phyloP scores from a whole-genome alignment of 2,113 vertebrate genomes.

The Aphelocoma coerulescens region DNA sequence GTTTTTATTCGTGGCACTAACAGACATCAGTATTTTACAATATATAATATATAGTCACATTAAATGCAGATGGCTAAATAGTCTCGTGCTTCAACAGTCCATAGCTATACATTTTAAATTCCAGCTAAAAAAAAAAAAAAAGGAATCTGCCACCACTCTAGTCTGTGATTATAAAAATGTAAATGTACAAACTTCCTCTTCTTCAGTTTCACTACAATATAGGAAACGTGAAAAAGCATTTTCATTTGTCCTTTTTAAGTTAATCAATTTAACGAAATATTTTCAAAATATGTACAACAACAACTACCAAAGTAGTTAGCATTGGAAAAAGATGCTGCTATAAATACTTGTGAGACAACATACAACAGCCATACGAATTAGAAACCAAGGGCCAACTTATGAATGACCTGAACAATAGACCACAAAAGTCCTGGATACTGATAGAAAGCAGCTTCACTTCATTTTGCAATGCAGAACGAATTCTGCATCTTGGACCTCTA shows the following conservation, averaged over 20 bases:
- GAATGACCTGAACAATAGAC: background rate
- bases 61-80: conserved; percentile 34
- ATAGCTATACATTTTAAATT: conserved; percentile 8
- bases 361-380: background rate
- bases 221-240: conserved; percentile 35
- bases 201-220: background rate
- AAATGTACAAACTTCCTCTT: conserved; percentile 28
- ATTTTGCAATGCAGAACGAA: background rate
- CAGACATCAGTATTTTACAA: conserved; percentile 58
- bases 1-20: conserved; percentile 76
- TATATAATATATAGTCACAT: conserved; percentile 18
- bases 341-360: background rate
- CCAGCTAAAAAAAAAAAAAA: background rate
- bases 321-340: background rate
- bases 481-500: background rate
- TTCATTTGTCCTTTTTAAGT: conserved; percentile 23
- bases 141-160: background rate
- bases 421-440: background rate
- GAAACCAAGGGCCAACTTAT: background rate
- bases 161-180: conserved; percentile 25
- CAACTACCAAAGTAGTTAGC: background rate
- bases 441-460: background rate
- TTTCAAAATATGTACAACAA: conserved; percentile 43
- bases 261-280: conserved; percentile 32
- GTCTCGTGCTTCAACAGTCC: background rate